Evolutionary conservation across 2,113 vertebrate species (phyloP), one percentile per base, ranked within the genome.

Genomic region (Narcine bancroftii): DNA sequence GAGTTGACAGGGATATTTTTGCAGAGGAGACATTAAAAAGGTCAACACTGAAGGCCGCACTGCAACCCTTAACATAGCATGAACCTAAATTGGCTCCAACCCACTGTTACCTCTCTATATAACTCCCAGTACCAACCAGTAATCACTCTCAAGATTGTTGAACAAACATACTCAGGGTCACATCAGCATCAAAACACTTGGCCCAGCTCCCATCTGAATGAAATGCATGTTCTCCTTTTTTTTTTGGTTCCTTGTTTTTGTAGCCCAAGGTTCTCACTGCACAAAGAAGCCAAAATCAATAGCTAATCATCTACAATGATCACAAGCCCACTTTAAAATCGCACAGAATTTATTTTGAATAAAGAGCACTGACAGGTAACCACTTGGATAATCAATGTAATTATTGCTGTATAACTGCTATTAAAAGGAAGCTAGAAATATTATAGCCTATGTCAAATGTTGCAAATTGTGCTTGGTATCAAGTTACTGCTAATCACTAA

Each of bases 81-180:
- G 53, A 56, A 83, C 29, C 15, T 56, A 87, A 53, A 87, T 60
- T 87, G 33, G 50, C 60, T 87, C n/a, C 53, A 36, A 36, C n/a
- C 17, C n/a, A 21, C 7, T 87, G 42, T 91, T 47, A 19, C n/a
- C 65, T 65, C 60, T 66, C 85, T 17, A 69, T 47, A 26, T 47
- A 91, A 91, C 89, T 65, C 21, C 29, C 89, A 66, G 65, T 60
- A 60, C 81, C 81, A 71, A 91, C 39, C 24, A 47, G 63, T 69
- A 71, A 33, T 91, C 89, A 45, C 42, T 91, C 24, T 15, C 11
- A 91, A 91, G 63, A 91, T 15, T 69, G 39, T 65, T 69, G 63
- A 91, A 69, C 89, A 91, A 69, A 91, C 89, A 91, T 47, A 42
- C 24, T 47, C 63, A 91, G 89, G 89, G 89, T 91, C 89, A 91